Conservation (phyloP, 2,113 vertebrate species). For the Ivindomyrus marchei region DNA sequence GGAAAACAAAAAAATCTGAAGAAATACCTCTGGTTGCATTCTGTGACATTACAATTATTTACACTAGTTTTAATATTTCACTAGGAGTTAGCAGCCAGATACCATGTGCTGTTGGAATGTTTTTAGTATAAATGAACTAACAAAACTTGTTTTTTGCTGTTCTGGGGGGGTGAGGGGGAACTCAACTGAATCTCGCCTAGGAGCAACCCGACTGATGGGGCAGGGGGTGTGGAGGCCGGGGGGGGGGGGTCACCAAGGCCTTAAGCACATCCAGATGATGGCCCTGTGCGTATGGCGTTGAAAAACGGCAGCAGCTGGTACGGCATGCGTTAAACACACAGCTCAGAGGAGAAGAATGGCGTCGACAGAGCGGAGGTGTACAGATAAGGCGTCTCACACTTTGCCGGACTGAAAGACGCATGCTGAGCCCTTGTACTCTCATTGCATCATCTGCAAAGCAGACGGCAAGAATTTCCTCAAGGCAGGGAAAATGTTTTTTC, state of each 20-base stretch:
- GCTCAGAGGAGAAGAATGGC: background rate
- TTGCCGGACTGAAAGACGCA: background rate
- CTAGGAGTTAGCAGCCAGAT: background rate
- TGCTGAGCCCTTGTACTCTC: background rate
- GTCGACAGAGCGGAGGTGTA: background rate
- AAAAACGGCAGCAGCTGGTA: too few relatives aligned
- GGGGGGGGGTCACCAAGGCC: background rate
- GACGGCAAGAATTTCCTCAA: slow-evolving; percentile 10
- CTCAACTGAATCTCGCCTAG: background rate
- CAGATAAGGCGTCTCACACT: background rate
- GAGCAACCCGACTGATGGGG: background rate
- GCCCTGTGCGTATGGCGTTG: background rate
- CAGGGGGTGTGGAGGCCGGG: background rate
- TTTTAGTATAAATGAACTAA: background rate
- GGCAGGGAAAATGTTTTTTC: slow-evolving; percentile 1
- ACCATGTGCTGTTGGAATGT: background rate
- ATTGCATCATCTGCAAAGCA: slow-evolving; percentile 11
- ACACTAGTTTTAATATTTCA: background rate
- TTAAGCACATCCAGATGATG: background rate
- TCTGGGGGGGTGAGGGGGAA: background rate
- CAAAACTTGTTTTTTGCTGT: background rate
- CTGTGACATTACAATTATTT: background rate
- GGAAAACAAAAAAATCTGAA: background rate
- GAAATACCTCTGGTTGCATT: background rate
- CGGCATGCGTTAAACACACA: background rate